These are phyloP conservation scores for Dromiciops gliroides DNA, from an alignment of 2,113 vertebrate species.

Conservation along the genomic window DNA sequence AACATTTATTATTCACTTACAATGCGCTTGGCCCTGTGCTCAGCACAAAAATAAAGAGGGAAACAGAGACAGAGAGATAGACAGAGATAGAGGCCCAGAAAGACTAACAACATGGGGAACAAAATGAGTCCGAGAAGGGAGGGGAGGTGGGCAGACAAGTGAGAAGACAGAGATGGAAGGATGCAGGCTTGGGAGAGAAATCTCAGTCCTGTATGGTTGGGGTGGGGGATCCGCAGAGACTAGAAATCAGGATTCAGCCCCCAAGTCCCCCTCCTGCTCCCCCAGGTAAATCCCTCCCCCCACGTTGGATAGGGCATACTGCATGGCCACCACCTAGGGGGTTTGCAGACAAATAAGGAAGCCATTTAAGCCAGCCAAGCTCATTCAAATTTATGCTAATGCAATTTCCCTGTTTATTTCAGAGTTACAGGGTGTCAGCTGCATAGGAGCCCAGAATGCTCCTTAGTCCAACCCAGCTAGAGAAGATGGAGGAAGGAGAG, in stretches of 20 bases:
- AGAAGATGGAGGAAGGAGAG: neutral
- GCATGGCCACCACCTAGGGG: neutral
- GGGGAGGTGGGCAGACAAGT: neutral
- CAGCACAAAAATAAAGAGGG: neutral
- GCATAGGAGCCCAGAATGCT: neutral
- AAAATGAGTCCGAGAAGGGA: neutral
- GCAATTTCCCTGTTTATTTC: neutral
- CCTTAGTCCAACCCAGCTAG: neutral
- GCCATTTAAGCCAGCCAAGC: neutral
- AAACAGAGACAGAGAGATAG: neutral
- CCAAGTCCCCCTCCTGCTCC: no score
- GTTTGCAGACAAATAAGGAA: neutral
- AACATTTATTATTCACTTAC: neutral
- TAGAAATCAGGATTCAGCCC: neutral
- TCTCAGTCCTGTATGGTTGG: neutral
- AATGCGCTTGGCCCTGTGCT: neutral
- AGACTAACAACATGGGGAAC: no score
- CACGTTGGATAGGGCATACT: neutral
- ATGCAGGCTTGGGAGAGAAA: neutral
- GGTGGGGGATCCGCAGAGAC: neutral
- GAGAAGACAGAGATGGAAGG: neutral
- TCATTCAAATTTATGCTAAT: conserved; percentile 4
- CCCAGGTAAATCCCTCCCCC: neutral
- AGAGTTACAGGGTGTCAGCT: neutral
- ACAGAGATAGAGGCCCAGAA: neutral